phyloP scores from a whole-genome alignment of 2,888 invertebrate genomes.

The Matsumyia berberina region DNA sequence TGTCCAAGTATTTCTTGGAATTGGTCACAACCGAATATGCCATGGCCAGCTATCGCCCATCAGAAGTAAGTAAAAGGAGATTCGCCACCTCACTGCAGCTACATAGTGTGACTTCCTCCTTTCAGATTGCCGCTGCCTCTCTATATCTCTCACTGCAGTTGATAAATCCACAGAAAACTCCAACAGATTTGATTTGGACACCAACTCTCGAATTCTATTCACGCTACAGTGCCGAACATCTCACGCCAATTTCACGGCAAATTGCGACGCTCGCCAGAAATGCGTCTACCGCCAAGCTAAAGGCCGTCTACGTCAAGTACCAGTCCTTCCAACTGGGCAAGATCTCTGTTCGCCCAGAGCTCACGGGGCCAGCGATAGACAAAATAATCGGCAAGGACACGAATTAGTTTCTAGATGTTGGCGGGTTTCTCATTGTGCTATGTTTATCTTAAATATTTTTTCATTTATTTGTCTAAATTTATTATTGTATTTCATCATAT shows the following conservation, averaged over 20 bases:
- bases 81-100: neutral
- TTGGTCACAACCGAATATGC: slow-evolving; percentile 92
- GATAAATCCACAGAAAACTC: slow-evolving; percentile 81
- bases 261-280: slow-evolving; percentile 89
- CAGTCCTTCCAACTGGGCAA: slow-evolving; percentile 86
- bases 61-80: slow-evolving; percentile 91
- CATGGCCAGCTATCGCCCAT: slow-evolving; percentile 91
- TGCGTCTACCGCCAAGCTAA: slow-evolving; percentile 89
- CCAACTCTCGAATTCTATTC: slow-evolving; percentile 91
- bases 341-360: slow-evolving; percentile 87
- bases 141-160: slow-evolving; percentile 82
- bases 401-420: slow-evolving; percentile 30
- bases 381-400: slow-evolving; percentile 78
- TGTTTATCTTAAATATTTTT: slow-evolving; percentile 17
- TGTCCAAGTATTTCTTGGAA: slow-evolving; percentile 97
- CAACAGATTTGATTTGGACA: slow-evolving; percentile 88
- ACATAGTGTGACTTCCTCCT: slow-evolving; percentile 11
- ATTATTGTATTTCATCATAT: slow-evolving; percentile 24
- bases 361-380: slow-evolving; percentile 83
- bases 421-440: slow-evolving; percentile 6
- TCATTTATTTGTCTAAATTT: slow-evolving; percentile 11
- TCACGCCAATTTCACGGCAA: slow-evolving; percentile 88
- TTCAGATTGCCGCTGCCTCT: slow-evolving; percentile 83
- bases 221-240: slow-evolving; percentile 88
- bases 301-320: slow-evolving; percentile 90